Evolutionary conservation across 2,797 vertebrate species (phyloP).

Genomic region (Adelosebastes latens): DNA sequence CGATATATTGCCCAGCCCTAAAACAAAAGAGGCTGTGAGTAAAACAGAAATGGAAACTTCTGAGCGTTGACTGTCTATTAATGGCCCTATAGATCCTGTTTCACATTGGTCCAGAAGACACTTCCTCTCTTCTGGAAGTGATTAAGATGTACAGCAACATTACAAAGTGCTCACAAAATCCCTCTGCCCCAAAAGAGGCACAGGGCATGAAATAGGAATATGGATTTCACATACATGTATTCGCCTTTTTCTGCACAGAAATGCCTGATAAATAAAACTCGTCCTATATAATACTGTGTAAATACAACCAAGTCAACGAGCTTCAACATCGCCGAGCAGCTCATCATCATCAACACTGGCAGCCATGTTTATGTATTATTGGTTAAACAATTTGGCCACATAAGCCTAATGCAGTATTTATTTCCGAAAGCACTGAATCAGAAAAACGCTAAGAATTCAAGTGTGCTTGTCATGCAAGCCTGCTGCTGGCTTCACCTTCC

Average conservation of each 20-base stretch:
- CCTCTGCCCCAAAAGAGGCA: background rate
- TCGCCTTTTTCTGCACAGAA: background rate
- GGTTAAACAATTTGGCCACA: background rate
- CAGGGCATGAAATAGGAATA: background rate
- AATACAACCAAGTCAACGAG: background rate
- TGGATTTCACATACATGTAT: background rate
- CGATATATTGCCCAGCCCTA: too few species aligned
- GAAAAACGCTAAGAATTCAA: background rate
- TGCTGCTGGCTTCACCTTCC: conserved; percentile 16
- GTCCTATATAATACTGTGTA: background rate
- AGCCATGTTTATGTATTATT: conserved; percentile 5
- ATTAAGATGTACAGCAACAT: background rate
- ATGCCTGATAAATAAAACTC: background rate
- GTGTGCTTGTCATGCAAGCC: background rate
- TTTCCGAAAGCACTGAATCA: background rate
- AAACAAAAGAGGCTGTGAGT: background rate
- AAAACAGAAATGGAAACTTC: background rate
- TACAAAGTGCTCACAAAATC: background rate
- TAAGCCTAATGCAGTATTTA: background rate
- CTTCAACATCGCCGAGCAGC: background rate
- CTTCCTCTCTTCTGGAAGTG: background rate
- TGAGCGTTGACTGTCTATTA: background rate
- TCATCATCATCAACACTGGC: conserved; percentile 6
- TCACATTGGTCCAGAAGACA: background rate
- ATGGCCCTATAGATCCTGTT: background rate